Percentiles rank a stretch among this genome's conserved stretches.
phyloP scores from a whole-genome alignment of 2,888 invertebrate species.

The Ischnus inquisitorius region DNA sequence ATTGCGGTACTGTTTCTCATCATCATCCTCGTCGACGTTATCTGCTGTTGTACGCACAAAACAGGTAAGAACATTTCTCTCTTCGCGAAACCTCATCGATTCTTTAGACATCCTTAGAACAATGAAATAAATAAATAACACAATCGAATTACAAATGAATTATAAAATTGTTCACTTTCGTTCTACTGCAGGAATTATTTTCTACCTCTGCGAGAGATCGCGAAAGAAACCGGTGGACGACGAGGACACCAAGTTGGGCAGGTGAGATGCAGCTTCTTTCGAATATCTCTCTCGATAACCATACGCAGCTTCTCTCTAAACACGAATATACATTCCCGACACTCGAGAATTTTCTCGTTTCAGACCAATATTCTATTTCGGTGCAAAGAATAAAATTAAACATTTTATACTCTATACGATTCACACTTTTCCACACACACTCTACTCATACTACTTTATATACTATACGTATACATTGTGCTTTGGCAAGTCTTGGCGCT shows the following conservation, averaged over 20 bases:
- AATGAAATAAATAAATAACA: background rate
- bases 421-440: conserved; percentile 55
- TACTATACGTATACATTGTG: conserved; percentile 78
- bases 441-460: conserved; percentile 63
- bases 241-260: conserved; percentile 94
- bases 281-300: conserved; percentile 45
- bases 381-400: conserved; percentile 45
- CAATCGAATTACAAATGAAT: background rate
- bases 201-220: conserved; percentile 85
- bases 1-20: conserved; percentile 93
- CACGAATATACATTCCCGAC: conserved; percentile 26
- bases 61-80: conserved; percentile 83
- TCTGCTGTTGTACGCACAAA: conserved; percentile 91
- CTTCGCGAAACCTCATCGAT: background rate
- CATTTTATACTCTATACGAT: conserved; percentile 65
- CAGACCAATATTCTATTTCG: conserved; percentile 63
- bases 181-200: conserved; percentile 83
- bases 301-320: conserved; percentile 38
- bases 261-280: conserved; percentile 87
- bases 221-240: conserved; percentile 91
- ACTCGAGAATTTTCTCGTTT: conserved; percentile 28
- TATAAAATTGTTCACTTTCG: conserved; percentile 10
- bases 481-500: conserved; percentile 85
- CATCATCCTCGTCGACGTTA: conserved; percentile 91
- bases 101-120: background rate